Conservation (phyloP, 2,888 invertebrate species). For the Acleris holmiana region DNA sequence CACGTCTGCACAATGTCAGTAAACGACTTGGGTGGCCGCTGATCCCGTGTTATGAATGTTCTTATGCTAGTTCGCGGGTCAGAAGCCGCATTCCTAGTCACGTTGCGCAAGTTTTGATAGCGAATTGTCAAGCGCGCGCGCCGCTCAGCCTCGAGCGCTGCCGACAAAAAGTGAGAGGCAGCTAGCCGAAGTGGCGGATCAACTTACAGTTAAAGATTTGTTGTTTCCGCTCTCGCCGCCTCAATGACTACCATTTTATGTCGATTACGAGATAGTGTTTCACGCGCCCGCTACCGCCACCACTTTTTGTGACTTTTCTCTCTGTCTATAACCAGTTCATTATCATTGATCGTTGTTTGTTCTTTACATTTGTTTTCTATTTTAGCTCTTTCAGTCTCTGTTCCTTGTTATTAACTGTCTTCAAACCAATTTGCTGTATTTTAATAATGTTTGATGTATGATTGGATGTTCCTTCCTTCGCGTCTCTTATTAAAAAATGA, state of each 20-base stretch:
- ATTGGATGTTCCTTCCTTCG: constrained; percentile 19
- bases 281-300: constrained; percentile 80
- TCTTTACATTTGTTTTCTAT: constrained; percentile 54
- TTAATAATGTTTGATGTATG: constrained; percentile 17
- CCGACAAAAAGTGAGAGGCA: constrained; percentile 74
- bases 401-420: constrained; percentile 48
- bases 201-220: constrained; percentile 76
- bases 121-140: constrained; percentile 65
- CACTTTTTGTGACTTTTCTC: constrained; percentile 80
- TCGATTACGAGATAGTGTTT: constrained; percentile 83
- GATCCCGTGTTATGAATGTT: constrained; percentile 62
- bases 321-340: constrained; percentile 77
- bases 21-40: constrained; percentile 72
- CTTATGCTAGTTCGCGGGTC: constrained; percentile 68
- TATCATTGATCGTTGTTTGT: constrained; percentile 72
- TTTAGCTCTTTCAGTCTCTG: constrained; percentile 53
- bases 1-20: constrained; percentile 54
- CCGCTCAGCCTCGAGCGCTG: constrained; percentile 49
- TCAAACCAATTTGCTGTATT: not conserved
- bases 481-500: constrained; percentile 46
- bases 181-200: constrained; percentile 64
- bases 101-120: constrained; percentile 63
- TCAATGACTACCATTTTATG: constrained; percentile 83
- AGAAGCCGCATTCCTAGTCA: constrained; percentile 66
- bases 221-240: constrained; percentile 81